Percentiles rank a stretch among this genome's conserved stretches.
Conservation (phyloP, 2,797 vertebrate genomes). For the Anniella stebbinsi region DNA sequence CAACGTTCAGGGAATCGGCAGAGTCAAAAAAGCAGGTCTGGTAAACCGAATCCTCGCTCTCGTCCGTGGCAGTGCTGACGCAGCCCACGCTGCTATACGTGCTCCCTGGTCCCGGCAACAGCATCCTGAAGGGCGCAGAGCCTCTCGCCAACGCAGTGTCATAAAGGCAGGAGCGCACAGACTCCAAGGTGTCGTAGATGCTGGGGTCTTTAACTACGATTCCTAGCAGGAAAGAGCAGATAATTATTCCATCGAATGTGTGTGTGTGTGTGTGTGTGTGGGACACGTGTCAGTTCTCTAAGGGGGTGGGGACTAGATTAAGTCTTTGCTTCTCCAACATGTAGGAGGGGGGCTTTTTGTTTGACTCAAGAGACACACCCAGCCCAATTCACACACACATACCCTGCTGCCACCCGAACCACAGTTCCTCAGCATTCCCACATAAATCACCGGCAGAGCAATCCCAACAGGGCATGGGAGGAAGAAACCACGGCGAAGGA, state of each 20-base stretch:
- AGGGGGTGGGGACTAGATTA: neutral
- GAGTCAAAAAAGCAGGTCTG: constrained; percentile 89
- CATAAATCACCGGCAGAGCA: neutral
- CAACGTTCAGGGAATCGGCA: constrained; percentile 40
- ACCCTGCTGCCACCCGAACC: neutral
- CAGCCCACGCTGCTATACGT: constrained; percentile 84
- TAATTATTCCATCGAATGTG: neutral
- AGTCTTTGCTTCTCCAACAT: neutral
- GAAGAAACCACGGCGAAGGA: neutral
- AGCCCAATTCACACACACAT: neutral
- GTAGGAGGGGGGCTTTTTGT: neutral
- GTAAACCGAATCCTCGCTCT: constrained; percentile 87
- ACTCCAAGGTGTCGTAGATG: constrained; percentile 93
- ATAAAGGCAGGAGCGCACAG: constrained; percentile 86
- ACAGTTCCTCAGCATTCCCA: neutral
- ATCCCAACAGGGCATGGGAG: neutral
- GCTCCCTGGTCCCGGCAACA: constrained; percentile 79
- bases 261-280: no score
- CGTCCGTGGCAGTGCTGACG: constrained; percentile 80
- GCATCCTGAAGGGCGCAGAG: constrained; percentile 80
- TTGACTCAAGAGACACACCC: neutral
- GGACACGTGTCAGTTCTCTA: neutral
- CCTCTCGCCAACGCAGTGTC: constrained; percentile 78
- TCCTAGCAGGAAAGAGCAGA: constrained; percentile 73
- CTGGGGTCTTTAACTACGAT: constrained; percentile 93